A percentile compares a stretch with the other conserved stretches of the same genome.
phyloP scores from a whole-genome alignment of 1,140 invertebrate genomes.

The Brachionus paranguensis region DNA sequence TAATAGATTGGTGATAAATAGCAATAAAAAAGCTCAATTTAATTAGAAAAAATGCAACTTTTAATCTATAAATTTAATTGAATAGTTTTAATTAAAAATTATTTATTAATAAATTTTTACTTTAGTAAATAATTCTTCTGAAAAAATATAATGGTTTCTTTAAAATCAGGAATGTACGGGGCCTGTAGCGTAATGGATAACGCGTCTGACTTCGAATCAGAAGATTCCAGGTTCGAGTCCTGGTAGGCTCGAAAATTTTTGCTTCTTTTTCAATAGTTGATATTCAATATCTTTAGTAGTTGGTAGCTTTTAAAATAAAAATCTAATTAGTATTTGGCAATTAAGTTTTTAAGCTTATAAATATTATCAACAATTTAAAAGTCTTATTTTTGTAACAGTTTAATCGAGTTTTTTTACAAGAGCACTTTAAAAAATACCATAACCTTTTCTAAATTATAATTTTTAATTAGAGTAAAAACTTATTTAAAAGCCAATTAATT shows the following conservation, averaged over 20 bases:
- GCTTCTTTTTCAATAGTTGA: too few relatives aligned
- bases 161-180: background rate
- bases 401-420: background rate
- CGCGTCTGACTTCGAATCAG: conserved; percentile 40
- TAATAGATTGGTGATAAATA: too few relatives aligned
- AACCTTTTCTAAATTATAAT: background rate
- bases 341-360: background rate
- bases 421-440: background rate
- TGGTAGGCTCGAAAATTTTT: conserved; percentile 12
- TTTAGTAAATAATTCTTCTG: too few relatives aligned
- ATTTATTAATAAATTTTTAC: too few relatives aligned
- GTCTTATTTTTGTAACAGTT: background rate
- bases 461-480: background rate
- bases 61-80: too few relatives aligned
- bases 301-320: too few relatives aligned
- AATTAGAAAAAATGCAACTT: too few relatives aligned
- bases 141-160: background rate
- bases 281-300: too few relatives aligned
- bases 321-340: background rate
- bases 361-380: too few relatives aligned
- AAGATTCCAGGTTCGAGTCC: conserved; percentile 38
- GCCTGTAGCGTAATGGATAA: conserved; percentile 39
- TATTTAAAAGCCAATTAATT: background rate
- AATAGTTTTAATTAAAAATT: too few relatives aligned
- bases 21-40: too few relatives aligned